These are phyloP conservation scores for Coptodon rendalli DNA, from an alignment of 2,113 vertebrate species.

Conservation along the genomic window DNA sequence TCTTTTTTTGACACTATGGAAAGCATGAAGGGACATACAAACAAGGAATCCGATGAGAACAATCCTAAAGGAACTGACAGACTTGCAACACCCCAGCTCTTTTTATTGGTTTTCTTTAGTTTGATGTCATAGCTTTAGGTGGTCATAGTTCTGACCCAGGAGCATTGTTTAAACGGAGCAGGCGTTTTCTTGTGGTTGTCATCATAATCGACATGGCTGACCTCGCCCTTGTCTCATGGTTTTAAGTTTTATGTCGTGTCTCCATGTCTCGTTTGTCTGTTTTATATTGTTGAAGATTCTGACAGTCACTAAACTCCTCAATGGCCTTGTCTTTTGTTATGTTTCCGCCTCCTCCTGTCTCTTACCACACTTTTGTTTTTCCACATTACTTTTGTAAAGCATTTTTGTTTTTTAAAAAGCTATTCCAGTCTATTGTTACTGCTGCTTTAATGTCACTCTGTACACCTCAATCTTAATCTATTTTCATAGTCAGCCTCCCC, in stretches of 20 bases:
- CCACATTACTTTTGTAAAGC: slow-evolving; percentile 28
- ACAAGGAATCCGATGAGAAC: slow-evolving; percentile 73
- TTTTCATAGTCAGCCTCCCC: slow-evolving; percentile 40
- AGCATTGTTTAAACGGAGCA: background rate
- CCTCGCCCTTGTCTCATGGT: slow-evolving; percentile 53
- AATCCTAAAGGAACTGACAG: slow-evolving; percentile 49
- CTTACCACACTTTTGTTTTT: slow-evolving; percentile 16
- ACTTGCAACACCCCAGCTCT: slow-evolving; percentile 58
- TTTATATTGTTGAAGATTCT: slow-evolving; percentile 46
- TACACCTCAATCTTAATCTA: slow-evolving; percentile 37
- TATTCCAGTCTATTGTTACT: slow-evolving; percentile 73
- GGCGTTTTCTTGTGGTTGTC: background rate
- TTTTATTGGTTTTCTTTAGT: slow-evolving; percentile 46
- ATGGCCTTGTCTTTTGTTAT: slow-evolving; percentile 60
- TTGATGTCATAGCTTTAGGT: slow-evolving; percentile 57
- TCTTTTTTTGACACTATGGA: slow-evolving; percentile 61
- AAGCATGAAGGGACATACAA: slow-evolving; percentile 75
- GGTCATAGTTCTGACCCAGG: slow-evolving; percentile 45
- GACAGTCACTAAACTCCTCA: slow-evolving; percentile 70
- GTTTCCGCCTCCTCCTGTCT: slow-evolving; percentile 23
- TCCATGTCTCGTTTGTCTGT: background rate
- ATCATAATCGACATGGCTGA: slow-evolving; percentile 1
- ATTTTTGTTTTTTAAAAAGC: slow-evolving; percentile 62
- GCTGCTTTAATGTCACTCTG: slow-evolving; percentile 64
- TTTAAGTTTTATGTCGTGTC: background rate